Evolutionary conservation across 2,113 vertebrate species (phyloP), one percentile per base, ranked within the genome.

Genomic region (Cervus canadensis): DNA sequence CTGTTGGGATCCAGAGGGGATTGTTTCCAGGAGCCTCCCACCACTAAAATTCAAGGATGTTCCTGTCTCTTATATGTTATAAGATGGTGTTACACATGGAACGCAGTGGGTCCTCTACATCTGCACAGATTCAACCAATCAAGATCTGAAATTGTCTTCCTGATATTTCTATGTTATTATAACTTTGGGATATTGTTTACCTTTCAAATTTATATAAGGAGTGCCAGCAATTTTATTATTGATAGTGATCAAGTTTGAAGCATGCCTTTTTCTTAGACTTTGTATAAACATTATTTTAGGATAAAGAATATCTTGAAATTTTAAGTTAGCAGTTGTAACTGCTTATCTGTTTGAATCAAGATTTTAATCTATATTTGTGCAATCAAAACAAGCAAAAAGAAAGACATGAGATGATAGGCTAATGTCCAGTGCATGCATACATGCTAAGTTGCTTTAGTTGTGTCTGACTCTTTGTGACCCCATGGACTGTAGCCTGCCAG

Each of bases 231-330:
- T 81, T 93, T 95, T 67, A 43, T 67, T 67, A 40, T 89, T 52
- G 67, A 81, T 30, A 81, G 28, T 33, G 25, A 50, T 86, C 11
- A 71, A 67, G 21, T 89, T 86, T 30, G 21, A 97, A 81, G 43
- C 6, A 71, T 2, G 54, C 10, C 56, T 67, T 79, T 94, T 78
- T 52, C 48, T 89, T 52, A 52, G 8, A 67, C 12, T 52, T 71
- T 71, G 15, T 40, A 13, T 23, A 52, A 83, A 7, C 33, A 50
- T 82, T 87, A 86, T 87, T 85, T 91, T 36, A 95, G 25, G 6
- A 59, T 94, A 83, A 87, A 85, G 21, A 90, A 54, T 91, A 94
- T 36, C 74, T n/a, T 43, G 26, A 91, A 36, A 76, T 71, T 54
- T 45, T 57, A 56, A 83, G 23, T 14, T 52, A 90, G 13, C 48